Evolutionary conservation across 2,888 invertebrate species (phyloP), one percentile per base, ranked within the genome.

Genomic region (Epinotia brunnichana): DNA sequence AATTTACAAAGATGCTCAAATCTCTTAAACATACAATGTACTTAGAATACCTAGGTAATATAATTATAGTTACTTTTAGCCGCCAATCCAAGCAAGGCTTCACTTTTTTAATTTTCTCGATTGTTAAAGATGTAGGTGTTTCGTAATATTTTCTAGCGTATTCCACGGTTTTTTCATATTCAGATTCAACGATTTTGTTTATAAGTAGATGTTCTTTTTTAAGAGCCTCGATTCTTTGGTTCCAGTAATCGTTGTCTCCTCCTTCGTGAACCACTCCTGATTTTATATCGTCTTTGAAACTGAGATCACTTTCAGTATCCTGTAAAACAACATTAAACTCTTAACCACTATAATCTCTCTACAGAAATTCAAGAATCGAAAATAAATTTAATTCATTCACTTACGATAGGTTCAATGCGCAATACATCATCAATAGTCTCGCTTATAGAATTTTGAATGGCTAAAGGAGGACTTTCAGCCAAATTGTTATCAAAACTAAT

Each of bases 401-500:
- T 83, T 82, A 90, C 90, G 71, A 90, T 76, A 74, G 82, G 80
- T 70, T 85, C 82, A 71, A 88, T 81, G 74, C 78, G 80, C 15
- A 87, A 24, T 11, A 73, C 69, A 53, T 68, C 48, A n/a, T 69
- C 75, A 64, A 80, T 79, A 71, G 82, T 81, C 68, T 88, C 86
- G 66, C 85, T 83, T 64, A 89, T 81, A 5, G 87, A 82, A 77
- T 88, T 89, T 70, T 85, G 84, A 61, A 90, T 82, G 64, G 79
- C 71, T 74, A 90, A 77, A 60, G 85, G 81, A 61, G 90, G 82
- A 75, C 80, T 83, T 66, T 89, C 67, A 17, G 85, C 85, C 80
- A 90, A 86, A 24, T 82, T 89, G 75, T 92, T 92, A 77, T 91
- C 87, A 83, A 92, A 90, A 85, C 90, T 91, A 44, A 92, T 88